Conservation (phyloP, 2,888 invertebrate species). For the Globia sparganii region DNA sequence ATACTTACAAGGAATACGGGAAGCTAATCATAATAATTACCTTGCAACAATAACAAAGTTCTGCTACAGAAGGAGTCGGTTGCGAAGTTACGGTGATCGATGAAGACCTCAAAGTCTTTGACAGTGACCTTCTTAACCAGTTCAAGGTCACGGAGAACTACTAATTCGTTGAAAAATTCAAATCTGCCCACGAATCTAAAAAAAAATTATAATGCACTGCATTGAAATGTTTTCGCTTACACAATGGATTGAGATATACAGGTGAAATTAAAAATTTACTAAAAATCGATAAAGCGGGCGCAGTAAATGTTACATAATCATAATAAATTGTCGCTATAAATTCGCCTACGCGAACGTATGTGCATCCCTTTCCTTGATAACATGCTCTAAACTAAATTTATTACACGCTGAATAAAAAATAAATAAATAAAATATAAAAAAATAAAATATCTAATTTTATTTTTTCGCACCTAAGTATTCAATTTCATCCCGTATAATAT, state of each 20-base stretch:
- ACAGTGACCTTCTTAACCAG: constrained; percentile 78
- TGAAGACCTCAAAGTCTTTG: neutral
- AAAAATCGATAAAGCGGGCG: too few species aligned
- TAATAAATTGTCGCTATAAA: too few species aligned
- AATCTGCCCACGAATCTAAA: constrained; percentile 81
- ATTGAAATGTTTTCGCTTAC: neutral
- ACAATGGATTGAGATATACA: neutral
- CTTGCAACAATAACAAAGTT: constrained; percentile 85
- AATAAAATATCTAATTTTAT: too few species aligned
- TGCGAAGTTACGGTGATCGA: constrained; percentile 76
- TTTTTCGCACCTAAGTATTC: too few species aligned
- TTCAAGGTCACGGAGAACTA: constrained; percentile 85
- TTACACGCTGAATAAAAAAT: too few species aligned
- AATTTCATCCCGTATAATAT: too few species aligned
- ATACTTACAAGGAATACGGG: neutral
- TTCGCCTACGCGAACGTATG: too few species aligned
- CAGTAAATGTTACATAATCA: too few species aligned
- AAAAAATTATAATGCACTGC: too few species aligned
- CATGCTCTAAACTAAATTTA: too few species aligned
- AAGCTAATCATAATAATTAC: constrained; percentile 64
- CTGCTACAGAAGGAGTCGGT: constrained; percentile 87
- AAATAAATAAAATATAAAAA: too few species aligned
- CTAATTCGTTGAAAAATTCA: constrained; percentile 79
- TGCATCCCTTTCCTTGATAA: too few species aligned
- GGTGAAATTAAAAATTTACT: constrained; percentile 67